Evolutionary conservation across 2,888 invertebrate genomes (phyloP), one percentile per base, ranked within the genome.

Genomic region (Machimus atricapillus): DNA sequence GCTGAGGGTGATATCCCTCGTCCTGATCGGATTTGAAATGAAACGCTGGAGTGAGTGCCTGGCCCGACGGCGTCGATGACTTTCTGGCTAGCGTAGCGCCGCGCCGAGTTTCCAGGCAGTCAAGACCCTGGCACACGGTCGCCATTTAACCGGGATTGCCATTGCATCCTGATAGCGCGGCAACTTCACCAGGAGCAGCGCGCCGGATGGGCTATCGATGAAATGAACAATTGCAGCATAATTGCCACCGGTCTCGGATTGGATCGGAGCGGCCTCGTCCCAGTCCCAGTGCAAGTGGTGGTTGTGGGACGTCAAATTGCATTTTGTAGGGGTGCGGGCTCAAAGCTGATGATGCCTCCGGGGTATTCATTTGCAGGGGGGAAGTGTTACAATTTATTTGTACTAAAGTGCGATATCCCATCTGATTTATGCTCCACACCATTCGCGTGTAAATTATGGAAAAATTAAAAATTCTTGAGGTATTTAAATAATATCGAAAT

Each of bases 151-250:
- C 9, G 27, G 23, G 12, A 23, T 27, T 43, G 12, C 81, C 12
- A 23, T 27, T 43, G 12, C 81, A 23, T 27, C 66, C 66, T 9
- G 23, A 23, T 23, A 27, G 66, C 12, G 66, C 66, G 9, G 66
- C 66, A 66, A 7, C 66, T 23, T 66, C 23, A 66, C 3, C 66
- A 14, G 66, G 9, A 19, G 66, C 19, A 7, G 27, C 9, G 66
- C 19, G 23, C 23, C 23, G 66, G 66, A 46, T 27, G 46, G 85
- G 43, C 74, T 74, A 85, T 85, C 85, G 74, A 85, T 85, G 74
- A 74, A 74, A 85, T 85, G 85, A 85, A 85, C 85, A 85, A 85
- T 85, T 85, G 85, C 85, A 46, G 74, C 46, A 74, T 85, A 85
- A 85, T 85, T 85, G 74, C 85, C 74, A 43, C 46, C 74, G 85